Percentiles rank a stretch among this genome's conserved stretches.
Evolutionary conservation across 2,797 vertebrate genomes (phyloP).

Genomic region (Pipistrellus nathusii): DNA sequence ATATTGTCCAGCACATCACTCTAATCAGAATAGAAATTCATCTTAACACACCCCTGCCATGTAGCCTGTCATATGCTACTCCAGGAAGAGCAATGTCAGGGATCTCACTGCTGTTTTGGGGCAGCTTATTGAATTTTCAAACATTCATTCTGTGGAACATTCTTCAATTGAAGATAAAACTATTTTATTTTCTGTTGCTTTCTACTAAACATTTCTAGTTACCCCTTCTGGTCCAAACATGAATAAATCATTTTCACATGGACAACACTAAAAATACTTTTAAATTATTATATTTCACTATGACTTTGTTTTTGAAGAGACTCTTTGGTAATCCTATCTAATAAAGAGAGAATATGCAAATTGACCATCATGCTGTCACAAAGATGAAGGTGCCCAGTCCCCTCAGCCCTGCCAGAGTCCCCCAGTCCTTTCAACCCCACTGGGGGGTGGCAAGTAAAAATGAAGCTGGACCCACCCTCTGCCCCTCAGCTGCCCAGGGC

Average conservation of each 20-base stretch:
- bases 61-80: not conserved
- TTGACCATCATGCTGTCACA: no score
- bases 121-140: not conserved
- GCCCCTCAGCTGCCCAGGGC: no score
- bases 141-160: not conserved
- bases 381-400: no score
- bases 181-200: not conserved
- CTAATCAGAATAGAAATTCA: not conserved
- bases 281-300: not conserved
- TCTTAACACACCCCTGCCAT: not conserved
- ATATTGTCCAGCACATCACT: not conserved
- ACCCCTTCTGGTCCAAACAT: not conserved
- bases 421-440: no score
- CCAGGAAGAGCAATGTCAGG: not conserved
- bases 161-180: not conserved
- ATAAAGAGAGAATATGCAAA: no score
- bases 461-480: no score
- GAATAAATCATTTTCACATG: not conserved
- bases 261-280: not conserved
- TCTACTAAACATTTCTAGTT: not conserved
- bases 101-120: not conserved
- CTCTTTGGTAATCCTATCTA: no score
- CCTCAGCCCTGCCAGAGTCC: no score
- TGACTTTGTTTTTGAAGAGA: no score
- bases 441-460: no score